Evolutionary conservation across 1,140 invertebrate species (phyloP), one percentile per base, ranked within the genome.

Genomic region (Microplitis demolitor): DNA sequence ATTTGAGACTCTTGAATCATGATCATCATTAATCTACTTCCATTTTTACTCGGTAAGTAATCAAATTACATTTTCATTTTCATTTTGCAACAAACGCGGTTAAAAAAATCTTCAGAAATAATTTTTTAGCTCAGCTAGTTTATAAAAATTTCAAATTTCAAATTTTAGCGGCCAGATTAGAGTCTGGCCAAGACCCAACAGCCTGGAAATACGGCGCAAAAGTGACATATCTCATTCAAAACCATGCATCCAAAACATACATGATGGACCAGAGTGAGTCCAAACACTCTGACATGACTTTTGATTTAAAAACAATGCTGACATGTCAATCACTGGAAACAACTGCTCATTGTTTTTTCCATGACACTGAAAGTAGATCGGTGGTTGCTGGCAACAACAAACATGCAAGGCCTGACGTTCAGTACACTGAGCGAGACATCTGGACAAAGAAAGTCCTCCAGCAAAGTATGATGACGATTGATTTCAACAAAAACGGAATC

Each of bases 1-100:
- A 68, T 33, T 67, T 24, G 2, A 16, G 6, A 71, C 60, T 54
- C 16, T 35, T 35, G 3, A 11, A 35, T 8, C 24, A 63, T 13
- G 14, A 72, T 72, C 62, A 72, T 72, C 33, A 34, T 72, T 56
- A 64, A 33, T 66, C 51, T 72, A 4, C n/a, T 72, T n/a, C 63
- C 70, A 35, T 66, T 66, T 4, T 66, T 66, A 13, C 70, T 72
- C 24, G 70, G 70, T 72, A 64, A 64, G 62, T 60, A 35, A 5
- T 51, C 37, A 63, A 63, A 14, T 33, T 6, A 58, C 16, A 37
- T 37, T 39, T 39, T 35, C 24, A 58, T 24, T 24, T 24, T 1
- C 24, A 24, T 24, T 24, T 24, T 24, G 0, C 24, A 37, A 16
- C 13, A n/a, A 37, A 2, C 5, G 50, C 45, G 4, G n/a, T n/a